phyloP scores from a whole-genome alignment of 2,113 vertebrate genomes.

The Eubucco bourcierii region DNA sequence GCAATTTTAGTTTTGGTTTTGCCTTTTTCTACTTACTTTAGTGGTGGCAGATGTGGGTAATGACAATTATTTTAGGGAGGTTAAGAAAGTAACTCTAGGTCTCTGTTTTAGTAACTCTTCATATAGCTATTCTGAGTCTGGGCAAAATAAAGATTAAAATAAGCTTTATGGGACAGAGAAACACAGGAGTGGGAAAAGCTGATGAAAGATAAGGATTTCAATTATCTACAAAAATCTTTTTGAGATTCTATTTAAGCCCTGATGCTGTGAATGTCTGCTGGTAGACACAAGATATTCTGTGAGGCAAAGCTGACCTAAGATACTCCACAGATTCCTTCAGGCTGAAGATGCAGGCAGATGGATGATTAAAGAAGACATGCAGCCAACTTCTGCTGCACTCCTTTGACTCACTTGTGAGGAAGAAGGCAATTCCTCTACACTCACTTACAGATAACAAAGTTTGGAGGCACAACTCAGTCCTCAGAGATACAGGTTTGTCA shows the following conservation, averaged over 20 bases:
- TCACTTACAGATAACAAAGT: not conserved
- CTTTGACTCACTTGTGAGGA: not conserved
- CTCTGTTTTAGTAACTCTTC: not conserved
- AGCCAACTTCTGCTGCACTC: not conserved
- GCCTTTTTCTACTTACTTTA: not conserved
- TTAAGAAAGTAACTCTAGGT: not conserved
- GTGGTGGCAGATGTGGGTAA: not conserved
- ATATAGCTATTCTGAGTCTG: not conserved
- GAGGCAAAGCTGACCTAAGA: not conserved
- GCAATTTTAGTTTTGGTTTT: not conserved
- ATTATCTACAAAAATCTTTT: not conserved
- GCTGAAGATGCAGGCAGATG: not conserved
- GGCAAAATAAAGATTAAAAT: not conserved
- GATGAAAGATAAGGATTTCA: not conserved
- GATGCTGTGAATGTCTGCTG: not conserved
- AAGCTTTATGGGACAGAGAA: not conserved
- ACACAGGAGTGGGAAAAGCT: not conserved
- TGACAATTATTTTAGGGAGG: not conserved
- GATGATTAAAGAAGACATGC: not conserved
- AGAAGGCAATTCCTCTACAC: not conserved
- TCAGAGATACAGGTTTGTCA: not conserved
- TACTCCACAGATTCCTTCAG: not conserved
- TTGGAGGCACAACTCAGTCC: not conserved
- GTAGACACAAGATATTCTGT: not conserved
- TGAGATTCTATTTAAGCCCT: not conserved